Base-by-base conservation (phyloP, 92 coral and sea anemone genomes). In the Porites evermanni region DNA sequence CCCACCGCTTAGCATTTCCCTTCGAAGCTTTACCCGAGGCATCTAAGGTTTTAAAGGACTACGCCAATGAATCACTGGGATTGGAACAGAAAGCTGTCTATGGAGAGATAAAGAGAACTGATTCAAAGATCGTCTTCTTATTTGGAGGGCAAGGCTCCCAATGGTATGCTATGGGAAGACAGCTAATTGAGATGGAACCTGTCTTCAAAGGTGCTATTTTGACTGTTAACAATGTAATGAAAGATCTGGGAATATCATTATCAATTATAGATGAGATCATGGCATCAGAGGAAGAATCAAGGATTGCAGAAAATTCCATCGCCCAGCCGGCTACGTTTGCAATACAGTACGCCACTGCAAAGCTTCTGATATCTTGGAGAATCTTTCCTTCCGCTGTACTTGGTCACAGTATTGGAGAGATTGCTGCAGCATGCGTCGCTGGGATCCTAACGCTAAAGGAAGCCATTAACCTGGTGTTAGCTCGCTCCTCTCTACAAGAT, bases 361-460 rank as follows among this genome's bases (percentile, higher is more conserved):
- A 88, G 64, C 84, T 96, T 8, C 93, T 96, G 21, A 89, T 78
- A 67, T 94, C 98, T 23, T 94, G 96, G 98, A 97, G 93, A 53
- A 82, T 96, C 64, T 54, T 79, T 17, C 98, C 98, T 2, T 75
- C 94, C 4, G 98, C 96, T 24, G 98, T 96, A 18, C 75, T 96
- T 47, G 98, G 98, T 0, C 98, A 96, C 76, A 96, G 98, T 79
- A 86, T 96, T 38, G 98, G 98, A 29, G 98, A 96, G 79, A 78
- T 88, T 65, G 96, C 98, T 61, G 98, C 98, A 24, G 95, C 98
- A 58, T 92, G 95, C 56, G 86, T 84, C 8, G 93, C 94, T 6
- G 91, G 93, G 11, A 94, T 93, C 58, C 67, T 96, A 14, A 88
- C 89, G 2, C 65, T 94, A n/a, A 85, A 81, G 53, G 96, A 92